Conservation (phyloP, 1,140 invertebrate genomes). For the Anastrepha obliqua region DNA sequence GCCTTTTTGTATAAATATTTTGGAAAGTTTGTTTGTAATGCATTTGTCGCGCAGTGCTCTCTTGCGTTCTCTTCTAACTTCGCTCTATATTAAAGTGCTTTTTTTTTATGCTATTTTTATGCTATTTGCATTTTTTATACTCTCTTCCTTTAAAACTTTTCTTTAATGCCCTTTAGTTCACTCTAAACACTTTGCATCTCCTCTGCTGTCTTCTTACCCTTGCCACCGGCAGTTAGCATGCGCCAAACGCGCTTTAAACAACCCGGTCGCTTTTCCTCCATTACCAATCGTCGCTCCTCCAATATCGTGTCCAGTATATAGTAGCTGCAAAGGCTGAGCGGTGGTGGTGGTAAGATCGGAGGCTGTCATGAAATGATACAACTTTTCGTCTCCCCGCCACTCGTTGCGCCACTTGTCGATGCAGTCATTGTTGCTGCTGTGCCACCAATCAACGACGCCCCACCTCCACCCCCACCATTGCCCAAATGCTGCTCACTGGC, state of each 20-base stretch:
- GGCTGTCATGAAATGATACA: constrained; percentile 73
- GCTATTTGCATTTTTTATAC: too few relatives aligned
- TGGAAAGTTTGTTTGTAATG: too few relatives aligned
- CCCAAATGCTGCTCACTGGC: constrained; percentile 63
- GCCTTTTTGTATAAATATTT: too few relatives aligned
- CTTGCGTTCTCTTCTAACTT: too few relatives aligned
- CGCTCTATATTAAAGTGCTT: too few relatives aligned
- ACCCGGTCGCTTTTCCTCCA: constrained; percentile 69
- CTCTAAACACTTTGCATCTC: constrained; percentile 54
- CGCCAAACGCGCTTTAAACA: constrained; percentile 70
- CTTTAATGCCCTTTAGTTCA: neutral
- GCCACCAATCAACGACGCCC: neutral
- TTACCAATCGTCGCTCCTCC: constrained; percentile 70
- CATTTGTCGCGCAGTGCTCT: too few relatives aligned
- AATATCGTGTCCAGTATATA: constrained; percentile 71
- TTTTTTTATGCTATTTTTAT: too few relatives aligned
- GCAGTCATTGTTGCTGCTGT: constrained; percentile 14
- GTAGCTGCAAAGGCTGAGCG: constrained; percentile 70
- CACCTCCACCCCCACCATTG: neutral
- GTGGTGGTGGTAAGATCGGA: constrained; percentile 70
- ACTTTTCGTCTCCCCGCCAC: constrained; percentile 68
- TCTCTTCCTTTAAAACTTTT: neutral
- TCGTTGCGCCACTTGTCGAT: constrained; percentile 33
- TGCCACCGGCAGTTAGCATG: constrained; percentile 61
- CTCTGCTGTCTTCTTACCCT: constrained; percentile 23